A percentile compares a stretch with the other conserved stretches of the same genome.
These are phyloP conservation scores for Anolis apletophallus DNA, from an alignment of 2,797 vertebrate species.

Conservation along the genomic window DNA sequence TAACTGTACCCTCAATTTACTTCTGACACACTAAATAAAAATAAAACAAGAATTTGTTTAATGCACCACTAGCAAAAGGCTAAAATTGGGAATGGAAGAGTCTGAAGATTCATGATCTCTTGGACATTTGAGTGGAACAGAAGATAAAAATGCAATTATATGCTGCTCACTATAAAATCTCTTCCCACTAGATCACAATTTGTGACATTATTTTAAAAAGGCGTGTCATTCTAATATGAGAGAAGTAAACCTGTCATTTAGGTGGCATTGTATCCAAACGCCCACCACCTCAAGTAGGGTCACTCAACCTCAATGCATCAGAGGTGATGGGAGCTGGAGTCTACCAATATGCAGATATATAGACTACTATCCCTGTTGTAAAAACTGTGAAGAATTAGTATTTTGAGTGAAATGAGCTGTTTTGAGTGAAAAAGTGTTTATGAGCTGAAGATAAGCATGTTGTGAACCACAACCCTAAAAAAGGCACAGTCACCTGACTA, in stretches of 20 bases:
- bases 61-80: neutral
- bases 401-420: no score
- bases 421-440: no score
- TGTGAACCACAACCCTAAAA: neutral
- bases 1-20: no score
- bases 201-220: neutral
- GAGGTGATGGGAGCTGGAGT: neutral
- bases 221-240: neutral
- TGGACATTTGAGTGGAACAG: neutral
- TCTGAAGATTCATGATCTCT: neutral
- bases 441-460: neutral
- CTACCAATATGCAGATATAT: neutral
- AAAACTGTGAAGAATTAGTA: no score
- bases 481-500: neutral
- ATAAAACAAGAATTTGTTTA: no score
- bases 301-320: neutral
- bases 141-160: neutral
- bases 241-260: neutral
- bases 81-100: neutral
- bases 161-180: neutral
- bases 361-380: neutral
- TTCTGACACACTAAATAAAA: no score
- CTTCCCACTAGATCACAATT: neutral
- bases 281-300: neutral
- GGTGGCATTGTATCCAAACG: neutral